A percentile compares a stretch with the other conserved stretches of the same genome.
Evolutionary conservation across 2,888 invertebrate genomes (phyloP).

Genomic region (Clepsis dumicolana): DNA sequence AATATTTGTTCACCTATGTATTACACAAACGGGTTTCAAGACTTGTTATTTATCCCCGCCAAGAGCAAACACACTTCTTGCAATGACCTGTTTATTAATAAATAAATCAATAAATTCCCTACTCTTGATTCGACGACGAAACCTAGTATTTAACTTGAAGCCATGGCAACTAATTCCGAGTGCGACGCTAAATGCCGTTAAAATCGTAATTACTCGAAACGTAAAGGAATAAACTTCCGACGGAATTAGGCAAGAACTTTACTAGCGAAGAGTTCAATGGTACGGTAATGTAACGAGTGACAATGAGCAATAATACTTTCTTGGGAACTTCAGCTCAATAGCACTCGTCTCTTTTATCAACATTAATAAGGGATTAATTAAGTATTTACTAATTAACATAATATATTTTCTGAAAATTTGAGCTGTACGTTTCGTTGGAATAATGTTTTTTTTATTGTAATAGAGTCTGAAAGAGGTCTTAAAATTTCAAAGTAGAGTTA

Average conservation of each 20-base stretch:
- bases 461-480: no score
- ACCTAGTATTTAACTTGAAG: constrained; percentile 14
- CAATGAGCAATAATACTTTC: constrained; percentile 26
- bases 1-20: not conserved
- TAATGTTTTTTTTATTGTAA: no score
- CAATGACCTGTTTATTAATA: not conserved
- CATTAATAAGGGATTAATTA: not conserved
- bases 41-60: constrained; percentile 2
- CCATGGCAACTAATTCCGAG: not conserved
- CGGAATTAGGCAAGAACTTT: constrained; percentile 21
- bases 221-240: constrained; percentile 23
- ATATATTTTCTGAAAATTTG: not conserved
- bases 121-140: not conserved
- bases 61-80: not conserved
- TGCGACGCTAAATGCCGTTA: constrained; percentile 6
- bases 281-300: constrained; percentile 19
- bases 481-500: no score
- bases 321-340: constrained; percentile 2
- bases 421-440: not conserved
- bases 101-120: not conserved
- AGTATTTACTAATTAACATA: not conserved
- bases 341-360: not conserved
- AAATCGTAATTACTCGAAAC: constrained; percentile 24
- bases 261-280: constrained; percentile 13
- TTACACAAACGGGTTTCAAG: not conserved